Base-by-base conservation (phyloP, 2,113 vertebrate genomes). In the Sclerurus mexicanus region DNA sequence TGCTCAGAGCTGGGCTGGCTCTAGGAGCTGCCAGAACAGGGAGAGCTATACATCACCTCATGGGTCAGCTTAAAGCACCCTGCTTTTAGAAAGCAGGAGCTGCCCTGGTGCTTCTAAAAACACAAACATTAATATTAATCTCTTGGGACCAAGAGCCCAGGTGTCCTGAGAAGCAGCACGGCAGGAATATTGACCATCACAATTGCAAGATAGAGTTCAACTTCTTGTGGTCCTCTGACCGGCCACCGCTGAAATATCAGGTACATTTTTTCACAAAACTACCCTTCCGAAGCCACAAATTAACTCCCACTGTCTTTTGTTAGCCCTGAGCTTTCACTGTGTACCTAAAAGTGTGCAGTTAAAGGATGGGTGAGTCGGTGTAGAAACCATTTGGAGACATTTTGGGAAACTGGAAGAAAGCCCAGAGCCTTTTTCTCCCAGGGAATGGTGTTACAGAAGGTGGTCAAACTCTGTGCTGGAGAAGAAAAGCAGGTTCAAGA, bases 121-220 rank as follows among this genome's bases (percentile, higher is more conserved):
- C 46, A 76, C 6, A 42, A 5, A 7, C 12, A 12, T 15, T 10
- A 24, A 10, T 35, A 62, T 12, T 22, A 27, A 76, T 22, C 33
- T 66, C 56, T 8, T 37, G 30, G 50, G 39, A 9, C 22, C 28
- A 23, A 42, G 35, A 60, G 52, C 35, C 31, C 52, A 37, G 50
- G n/a, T 60, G 42, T 18, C 17, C 56, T 0, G 0, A 30, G 60
- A 37, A 68, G 52, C 8, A 67, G 46, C 52, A 19, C 1, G 13
- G 63, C 46, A 76, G 64, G 25, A 72, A 35, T 35, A 66, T 31
- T 27, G 44, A 50, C 13, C 53, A 22, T 30, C 63, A 16, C 22
- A 46, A 10, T 1, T 25, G 15, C 1, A 3, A 64, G 53, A 66
- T 0, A 47, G 44, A 55, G 39, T 10, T 69, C 56, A 55, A 5